Evolutionary conservation across 1,140 invertebrate species (phyloP), one percentile per base, ranked within the genome.

Genomic region (Hypothenemus hampei): DNA sequence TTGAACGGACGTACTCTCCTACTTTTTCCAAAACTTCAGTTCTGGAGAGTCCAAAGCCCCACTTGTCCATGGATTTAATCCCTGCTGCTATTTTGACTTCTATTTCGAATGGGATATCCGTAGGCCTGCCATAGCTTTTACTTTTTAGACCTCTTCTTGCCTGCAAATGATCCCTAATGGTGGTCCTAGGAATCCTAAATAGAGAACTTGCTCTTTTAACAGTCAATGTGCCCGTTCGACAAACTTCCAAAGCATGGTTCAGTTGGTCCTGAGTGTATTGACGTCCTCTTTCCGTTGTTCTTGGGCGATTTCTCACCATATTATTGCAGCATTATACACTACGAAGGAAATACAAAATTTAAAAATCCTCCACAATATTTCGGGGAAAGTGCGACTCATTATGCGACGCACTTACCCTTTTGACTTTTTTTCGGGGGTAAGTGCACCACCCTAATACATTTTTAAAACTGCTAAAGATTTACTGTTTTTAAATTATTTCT

Each of bases 31-130:
- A 47, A 1, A 72, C 44, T 61, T 70, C 69, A 16, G 57, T 51
- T 57, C 63, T 64, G 20, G 65, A 61, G 18, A 69, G 58, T 4
- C 68, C 68, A 31, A 61, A 70, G 3, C 69, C 69, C 59, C 58
- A 69, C 63, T 69, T 66, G 45, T 68, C 65, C 60, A 70, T 62
- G 23, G 44, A 53, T 19, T 31, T 45, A 15, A 72, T 39, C 49
- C 50, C 31, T 10, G 60, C 33, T 13, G 60, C 65, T 44, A 70
- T 35, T 40, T 47, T 52, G 20, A 56, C 53, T 61, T 67, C 66
- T 37, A 50, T 43, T 21, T 65, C 62, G n/a, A 39, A 16, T 23
- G 64, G 18, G 24, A 66, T 51, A 15, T 52, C 64, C 19, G 63
- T 59, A 29, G 33, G 23, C 58, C 66, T 63, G 19, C 68, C 64